Percentiles rank a stretch among this genome's conserved stretches.
Conservation (phyloP, 2,113 vertebrate genomes). For the Rhegmatorhina hoffmannsi region DNA sequence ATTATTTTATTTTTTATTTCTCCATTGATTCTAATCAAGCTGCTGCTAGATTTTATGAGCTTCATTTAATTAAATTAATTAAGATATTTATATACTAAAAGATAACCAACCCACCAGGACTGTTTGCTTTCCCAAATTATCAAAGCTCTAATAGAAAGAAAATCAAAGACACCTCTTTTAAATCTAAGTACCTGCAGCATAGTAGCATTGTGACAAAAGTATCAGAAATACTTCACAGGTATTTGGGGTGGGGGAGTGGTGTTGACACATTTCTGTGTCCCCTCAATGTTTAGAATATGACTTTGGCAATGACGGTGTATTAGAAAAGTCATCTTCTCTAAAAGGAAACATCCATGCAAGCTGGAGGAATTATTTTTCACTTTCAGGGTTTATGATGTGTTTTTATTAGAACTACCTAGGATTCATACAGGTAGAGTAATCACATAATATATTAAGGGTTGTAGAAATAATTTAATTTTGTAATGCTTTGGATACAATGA, state of each 20-base stretch:
- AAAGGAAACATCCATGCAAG: not conserved
- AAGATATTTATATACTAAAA: constrained; percentile 19
- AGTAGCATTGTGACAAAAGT: not conserved
- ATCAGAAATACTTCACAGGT: not conserved
- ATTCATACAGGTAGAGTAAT: not conserved
- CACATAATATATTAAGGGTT: not conserved
- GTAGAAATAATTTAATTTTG: not conserved
- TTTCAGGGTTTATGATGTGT: not conserved
- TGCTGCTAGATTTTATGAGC: not conserved
- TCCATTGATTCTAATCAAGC: constrained; percentile 36
- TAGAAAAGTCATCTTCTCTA: not conserved
- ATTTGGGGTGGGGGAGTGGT: accelerated
- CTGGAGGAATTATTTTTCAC: not conserved
- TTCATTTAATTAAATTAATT: constrained; percentile 36
- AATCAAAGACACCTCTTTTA: not conserved
- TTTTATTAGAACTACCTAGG: not conserved
- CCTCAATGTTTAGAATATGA: not conserved
- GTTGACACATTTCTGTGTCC: not conserved
- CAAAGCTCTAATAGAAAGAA: not conserved
- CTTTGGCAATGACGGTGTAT: not conserved
- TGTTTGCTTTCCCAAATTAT: not conserved
- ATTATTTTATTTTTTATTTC: not conserved
- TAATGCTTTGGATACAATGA: not conserved
- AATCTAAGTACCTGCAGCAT: not conserved
- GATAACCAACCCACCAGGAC: not conserved